These are phyloP conservation scores for Pipistrellus kuhlii DNA, from an alignment of 2,797 vertebrate species.

Conservation along the genomic window DNA sequence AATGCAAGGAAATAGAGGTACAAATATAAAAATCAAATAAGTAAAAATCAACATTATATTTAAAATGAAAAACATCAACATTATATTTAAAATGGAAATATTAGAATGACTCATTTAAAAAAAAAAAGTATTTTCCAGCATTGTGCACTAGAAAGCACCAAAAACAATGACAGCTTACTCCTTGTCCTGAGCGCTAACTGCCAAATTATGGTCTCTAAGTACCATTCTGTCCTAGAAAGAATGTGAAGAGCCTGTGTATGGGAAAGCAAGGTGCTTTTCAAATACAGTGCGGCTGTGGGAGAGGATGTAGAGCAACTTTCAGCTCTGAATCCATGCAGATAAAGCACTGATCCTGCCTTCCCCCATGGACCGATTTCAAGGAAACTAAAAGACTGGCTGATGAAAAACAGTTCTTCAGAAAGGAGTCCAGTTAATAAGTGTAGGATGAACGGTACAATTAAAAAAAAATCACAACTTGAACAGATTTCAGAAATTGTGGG, in stretches of 20 bases:
- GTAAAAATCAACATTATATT: not conserved
- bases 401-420: not conserved
- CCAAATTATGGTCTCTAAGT: not conserved
- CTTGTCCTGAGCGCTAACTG: no score
- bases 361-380: not conserved
- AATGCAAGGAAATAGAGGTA: not conserved
- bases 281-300: not conserved
- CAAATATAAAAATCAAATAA: not conserved
- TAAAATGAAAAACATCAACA: not conserved
- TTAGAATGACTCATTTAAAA: not conserved
- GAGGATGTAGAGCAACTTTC: not conserved
- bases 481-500: not conserved
- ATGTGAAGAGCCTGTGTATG: not conserved
- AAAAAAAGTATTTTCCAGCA: not conserved
- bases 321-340: not conserved
- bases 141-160: not conserved
- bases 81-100: conserved; percentile 15
- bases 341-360: not conserved
- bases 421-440: not conserved
- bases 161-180: not conserved
- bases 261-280: not conserved
- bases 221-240: not conserved
- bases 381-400: not conserved
- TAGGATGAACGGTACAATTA: not conserved
- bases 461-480: not conserved